phyloP scores from a whole-genome alignment of 2,113 vertebrate species.

The Kryptolebias marmoratus region DNA sequence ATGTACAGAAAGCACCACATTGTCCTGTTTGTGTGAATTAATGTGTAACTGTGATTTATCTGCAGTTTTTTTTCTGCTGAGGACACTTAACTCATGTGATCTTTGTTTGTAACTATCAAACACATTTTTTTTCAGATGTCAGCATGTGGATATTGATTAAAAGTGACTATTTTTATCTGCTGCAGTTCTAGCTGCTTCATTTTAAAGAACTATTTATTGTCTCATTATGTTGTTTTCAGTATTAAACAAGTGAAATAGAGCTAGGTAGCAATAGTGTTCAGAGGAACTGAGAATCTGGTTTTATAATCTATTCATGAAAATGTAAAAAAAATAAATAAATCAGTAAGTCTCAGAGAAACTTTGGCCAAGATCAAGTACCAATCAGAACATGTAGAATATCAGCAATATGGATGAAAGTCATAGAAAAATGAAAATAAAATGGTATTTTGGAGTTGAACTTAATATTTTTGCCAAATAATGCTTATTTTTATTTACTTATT shows the following conservation, averaged over 20 bases:
- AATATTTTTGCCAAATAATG: too few relatives aligned
- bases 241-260: conserved; percentile 1
- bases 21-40: not conserved
- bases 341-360: conserved; percentile 79
- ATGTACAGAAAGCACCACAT: not conserved
- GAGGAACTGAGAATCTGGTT: conserved; percentile 46
- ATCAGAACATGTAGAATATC: conserved; percentile 56
- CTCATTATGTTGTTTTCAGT: not conserved
- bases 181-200: not conserved
- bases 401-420: conserved; percentile 62
- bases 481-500: too few relatives aligned
- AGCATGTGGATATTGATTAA: not conserved
- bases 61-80: not conserved
- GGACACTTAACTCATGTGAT: not conserved
- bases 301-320: conserved; percentile 90
- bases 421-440: conserved; percentile 49
- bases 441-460: conserved; percentile 44
- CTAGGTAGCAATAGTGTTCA: conserved; percentile 10
- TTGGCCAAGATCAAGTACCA: conserved; percentile 78
- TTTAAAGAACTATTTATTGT: not conserved
- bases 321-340: conserved; percentile 81
- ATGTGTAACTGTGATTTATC: not conserved
- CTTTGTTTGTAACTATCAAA: not conserved
- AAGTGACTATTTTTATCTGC: conserved; percentile 2
- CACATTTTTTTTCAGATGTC: not conserved